Evolutionary conservation across 2,888 invertebrate species (phyloP), one percentile per base, ranked within the genome.

Genomic region (Pseudolycoriella hygida): DNA sequence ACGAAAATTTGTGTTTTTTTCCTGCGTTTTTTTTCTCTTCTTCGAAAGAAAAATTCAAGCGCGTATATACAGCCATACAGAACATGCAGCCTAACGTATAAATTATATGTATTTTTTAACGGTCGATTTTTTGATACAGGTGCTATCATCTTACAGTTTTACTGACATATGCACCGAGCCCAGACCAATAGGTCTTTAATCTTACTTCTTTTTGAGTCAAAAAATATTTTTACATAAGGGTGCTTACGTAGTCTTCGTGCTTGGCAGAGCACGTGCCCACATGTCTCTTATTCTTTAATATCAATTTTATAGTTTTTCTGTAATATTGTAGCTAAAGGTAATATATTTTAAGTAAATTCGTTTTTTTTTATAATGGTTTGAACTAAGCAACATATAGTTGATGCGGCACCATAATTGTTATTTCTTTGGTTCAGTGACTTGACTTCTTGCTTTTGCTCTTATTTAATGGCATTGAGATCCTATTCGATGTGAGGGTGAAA

Each of bases 261-360:
- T 40, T 40, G 40, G 40, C 19, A 40, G 40, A 40, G 40, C 40
- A 40, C 40, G 40, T 40, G 40, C 40, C 40, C 40, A 40, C 40
- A 40, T 40, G 40, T n/a, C 40, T 40, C 18, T n/a, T 40, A 10
- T 14, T 38, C 10, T 38, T 38, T 38, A 38, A 25, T 25, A 25
- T 25, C 25, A 25, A 25, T 25, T 25, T 25, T 25, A 25, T 25
- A 25, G 25, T 25, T 25, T 25, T 25, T 25, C 25, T 8, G 25
- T 25, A 25, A 25, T 25, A 25, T 25, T 25, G 25, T 25, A 25
- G 25, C 5, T 25, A 25, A 25, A 25, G 25, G 25, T 25, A 25
- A 25, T 34, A 14, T 34, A 34, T 14, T 14, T 34, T 14, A 14
- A 34, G 15, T 14, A 34, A 34, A 14, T 34, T 34, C 34, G 15